Base-by-base conservation (phyloP, 2,888 invertebrate species). In the Ecliptopera silaceata region DNA sequence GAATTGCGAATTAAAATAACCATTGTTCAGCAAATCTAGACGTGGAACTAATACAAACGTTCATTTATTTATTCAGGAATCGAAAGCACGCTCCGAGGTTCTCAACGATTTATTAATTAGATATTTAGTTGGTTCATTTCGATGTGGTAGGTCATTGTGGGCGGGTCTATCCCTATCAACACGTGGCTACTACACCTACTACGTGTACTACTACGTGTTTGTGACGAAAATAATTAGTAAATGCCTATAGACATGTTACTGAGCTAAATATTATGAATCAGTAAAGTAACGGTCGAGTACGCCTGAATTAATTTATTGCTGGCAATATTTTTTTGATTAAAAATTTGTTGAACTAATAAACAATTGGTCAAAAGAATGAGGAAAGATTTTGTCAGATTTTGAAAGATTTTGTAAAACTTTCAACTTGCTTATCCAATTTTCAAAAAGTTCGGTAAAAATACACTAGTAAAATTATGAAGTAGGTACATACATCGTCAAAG, bases 181-280 rank as follows among this genome's bases (percentile, higher is more conserved):
- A 32, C 15, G 34, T 39, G n/a, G 31, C 36, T 12, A 52, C n/a
- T n/a, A n/a, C n/a, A n/a, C n/a, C n/a, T n/a, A n/a, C n/a, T n/a
- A n/a, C n/a, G n/a, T n/a, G n/a, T n/a, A n/a, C n/a, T n/a, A n/a
- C n/a, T n/a, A 29, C 20, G n/a, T 38, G 17, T 34, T 43, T 13
- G 22, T 53, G 46, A 53, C 41, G 41, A 47, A 47, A 53, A 47
- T 53, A 53, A 42, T 53, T 42, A 47, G 34, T 34, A 34, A 39
- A 46, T 39, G 31, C 17, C 39, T 26, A 42, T n/a, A 15, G 32
- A n/a, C 34, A 49, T 18, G 13, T 22, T 42, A 18, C 8, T 44
- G 29, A 34, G 41, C 46, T 47, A 42, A 46, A n/a, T 32, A 5
- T 39, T 20, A 41, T 53, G n/a, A 34, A 3, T 15, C 13, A 11